Conservation (phyloP, 2,888 invertebrate genomes). For the Drosophila suboccidentalis region DNA sequence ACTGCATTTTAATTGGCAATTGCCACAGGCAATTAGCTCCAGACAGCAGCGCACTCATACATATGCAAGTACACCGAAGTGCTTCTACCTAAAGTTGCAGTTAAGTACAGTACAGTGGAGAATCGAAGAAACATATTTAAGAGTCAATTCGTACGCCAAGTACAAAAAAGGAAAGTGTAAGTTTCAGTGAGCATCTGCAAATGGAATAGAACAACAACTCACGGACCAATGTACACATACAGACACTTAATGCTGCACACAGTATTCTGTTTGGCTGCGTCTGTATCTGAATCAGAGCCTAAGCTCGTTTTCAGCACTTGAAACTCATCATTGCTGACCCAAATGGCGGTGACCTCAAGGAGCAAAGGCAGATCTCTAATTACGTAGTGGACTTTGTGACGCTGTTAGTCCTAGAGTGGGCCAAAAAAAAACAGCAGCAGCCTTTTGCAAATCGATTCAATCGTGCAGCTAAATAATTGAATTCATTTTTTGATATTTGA, state of each 20-base stretch:
- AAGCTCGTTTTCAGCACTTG: slow-evolving; percentile 10
- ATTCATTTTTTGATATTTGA: slow-evolving; percentile 3
- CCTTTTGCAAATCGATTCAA: neutral
- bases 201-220: neutral
- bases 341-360: slow-evolving; percentile 1
- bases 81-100: slow-evolving; percentile 1
- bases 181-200: neutral
- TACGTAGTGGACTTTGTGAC: slow-evolving; percentile 2
- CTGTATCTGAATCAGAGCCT: neutral
- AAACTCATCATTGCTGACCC: neutral
- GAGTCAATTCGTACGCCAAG: neutral
- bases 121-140: neutral
- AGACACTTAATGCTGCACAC: neutral
- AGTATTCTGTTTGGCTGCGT: neutral
- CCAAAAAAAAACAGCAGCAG: neutral
- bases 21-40: slow-evolving; percentile 50
- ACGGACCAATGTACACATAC: neutral
- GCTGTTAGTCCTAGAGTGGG: neutral
- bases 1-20: slow-evolving; percentile 60
- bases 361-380: slow-evolving; percentile 28
- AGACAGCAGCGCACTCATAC: slow-evolving; percentile 10
- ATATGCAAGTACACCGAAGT: neutral
- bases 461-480: slow-evolving; percentile 5
- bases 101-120: neutral
- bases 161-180: neutral